A percentile compares a stretch with the other conserved stretches of the same genome.
phyloP scores from a whole-genome alignment of 2,888 invertebrate species.

The Drosophila testacea region DNA sequence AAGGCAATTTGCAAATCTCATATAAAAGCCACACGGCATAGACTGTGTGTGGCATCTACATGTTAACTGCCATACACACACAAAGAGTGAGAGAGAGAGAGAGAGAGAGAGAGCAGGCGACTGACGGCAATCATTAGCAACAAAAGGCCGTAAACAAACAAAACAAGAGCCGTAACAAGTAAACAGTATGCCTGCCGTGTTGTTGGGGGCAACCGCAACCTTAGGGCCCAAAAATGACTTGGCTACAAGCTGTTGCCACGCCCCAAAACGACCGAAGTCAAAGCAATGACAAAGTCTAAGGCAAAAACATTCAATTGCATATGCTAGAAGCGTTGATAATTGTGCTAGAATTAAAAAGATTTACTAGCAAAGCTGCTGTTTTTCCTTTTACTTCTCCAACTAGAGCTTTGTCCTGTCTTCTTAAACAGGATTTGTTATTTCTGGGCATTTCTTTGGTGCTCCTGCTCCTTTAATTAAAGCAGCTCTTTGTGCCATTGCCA shows the following conservation, averaged over 20 bases:
- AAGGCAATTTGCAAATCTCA: conserved; percentile 76
- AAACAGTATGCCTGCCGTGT: conserved; percentile 36
- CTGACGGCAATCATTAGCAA: conserved; percentile 70
- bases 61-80: conserved; percentile 12
- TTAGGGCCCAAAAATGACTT: conserved; percentile 43
- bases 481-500: conserved; percentile 18
- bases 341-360: conserved; percentile 70
- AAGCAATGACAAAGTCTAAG: background rate
- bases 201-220: conserved; percentile 43
- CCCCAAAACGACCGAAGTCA: conserved; percentile 12
- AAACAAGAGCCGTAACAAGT: conserved; percentile 42
- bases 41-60: conserved; percentile 39
- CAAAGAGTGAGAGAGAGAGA: background rate
- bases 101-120: conserved; percentile 16
- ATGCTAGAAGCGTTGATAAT: conserved; percentile 67
- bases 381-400: background rate
- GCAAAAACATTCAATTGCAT: conserved; percentile 64
- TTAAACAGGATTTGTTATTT: conserved; percentile 17
- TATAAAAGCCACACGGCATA: conserved; percentile 69
- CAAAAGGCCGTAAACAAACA: conserved; percentile 67
- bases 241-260: conserved; percentile 54
- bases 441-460: conserved; percentile 1
- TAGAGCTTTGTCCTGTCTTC: background rate
- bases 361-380: conserved; percentile 35
- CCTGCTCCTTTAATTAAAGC: conserved; percentile 50